Percentiles rank a stretch among this genome's conserved stretches.
phyloP scores from a whole-genome alignment of 2,888 invertebrate genomes.

The Fabriciana adippe region DNA sequence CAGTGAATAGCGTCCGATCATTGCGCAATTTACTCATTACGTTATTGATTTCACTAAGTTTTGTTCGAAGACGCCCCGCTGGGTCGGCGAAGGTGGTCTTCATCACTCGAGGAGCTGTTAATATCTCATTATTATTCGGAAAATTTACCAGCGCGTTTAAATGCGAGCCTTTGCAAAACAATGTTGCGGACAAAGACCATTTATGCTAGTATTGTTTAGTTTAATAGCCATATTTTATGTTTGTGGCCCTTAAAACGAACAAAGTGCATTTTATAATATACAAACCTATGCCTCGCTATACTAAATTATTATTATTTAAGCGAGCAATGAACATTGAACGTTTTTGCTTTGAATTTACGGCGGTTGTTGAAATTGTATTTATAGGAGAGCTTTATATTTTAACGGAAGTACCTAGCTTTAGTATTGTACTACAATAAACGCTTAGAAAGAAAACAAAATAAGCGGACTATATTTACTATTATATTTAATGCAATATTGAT shows the following conservation, averaged over 20 bases:
- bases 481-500: not conserved
- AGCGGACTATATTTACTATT: not conserved
- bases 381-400: slow-evolving; percentile 24
- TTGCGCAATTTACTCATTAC: slow-evolving; percentile 78
- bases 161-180: slow-evolving; percentile 41
- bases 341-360: slow-evolving; percentile 37
- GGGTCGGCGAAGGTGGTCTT: slow-evolving; percentile 54
- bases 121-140: slow-evolving; percentile 45
- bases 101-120: slow-evolving; percentile 45
- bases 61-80: slow-evolving; percentile 67
- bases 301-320: slow-evolving; percentile 42
- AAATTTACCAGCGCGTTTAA: slow-evolving; percentile 43
- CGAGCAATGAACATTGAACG: slow-evolving; percentile 39
- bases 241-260: slow-evolving; percentile 45
- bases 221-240: slow-evolving; percentile 49
- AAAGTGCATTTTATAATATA: slow-evolving; percentile 43
- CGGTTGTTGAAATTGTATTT: slow-evolving; percentile 31
- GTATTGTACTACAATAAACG: slow-evolving; percentile 17
- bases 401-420: slow-evolving; percentile 24
- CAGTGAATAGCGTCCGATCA: slow-evolving; percentile 54
- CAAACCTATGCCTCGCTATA: slow-evolving; percentile 36
- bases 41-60: slow-evolving; percentile 76
- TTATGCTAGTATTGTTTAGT: slow-evolving; percentile 49
- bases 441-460: slow-evolving; percentile 18
- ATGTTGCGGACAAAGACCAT: slow-evolving; percentile 48